Evolutionary conservation across 2,113 vertebrate species (phyloP).

Genomic region (Pollimyrus isidori): DNA sequence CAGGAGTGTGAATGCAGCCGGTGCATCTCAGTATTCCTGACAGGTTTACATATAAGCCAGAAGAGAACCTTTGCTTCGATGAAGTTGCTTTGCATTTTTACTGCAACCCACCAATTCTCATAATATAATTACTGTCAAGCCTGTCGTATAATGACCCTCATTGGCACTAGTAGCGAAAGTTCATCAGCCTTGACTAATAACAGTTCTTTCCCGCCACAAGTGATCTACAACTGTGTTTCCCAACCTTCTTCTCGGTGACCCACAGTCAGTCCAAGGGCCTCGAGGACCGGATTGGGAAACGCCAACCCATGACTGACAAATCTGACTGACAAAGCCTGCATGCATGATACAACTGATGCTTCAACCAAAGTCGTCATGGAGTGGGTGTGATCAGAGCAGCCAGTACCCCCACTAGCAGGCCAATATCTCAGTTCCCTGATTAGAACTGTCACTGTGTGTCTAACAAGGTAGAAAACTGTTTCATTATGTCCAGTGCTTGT

Average conservation of each 20-base stretch:
- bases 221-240: not conserved
- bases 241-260: not conserved
- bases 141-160: not conserved
- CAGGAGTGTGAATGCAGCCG: not conserved
- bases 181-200: not conserved
- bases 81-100: not conserved
- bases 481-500: slow-evolving; percentile 12
- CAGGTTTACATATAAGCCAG: not conserved
- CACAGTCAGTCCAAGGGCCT: not conserved
- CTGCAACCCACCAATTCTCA: not conserved
- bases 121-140: not conserved
- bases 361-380: not conserved
- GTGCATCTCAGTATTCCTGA: not conserved
- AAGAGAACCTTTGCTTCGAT: not conserved
- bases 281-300: not conserved
- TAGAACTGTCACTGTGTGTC: slow-evolving; percentile 13
- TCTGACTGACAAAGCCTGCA: not conserved
- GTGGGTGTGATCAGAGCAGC: not conserved
- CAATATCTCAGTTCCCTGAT: slow-evolving; percentile 9
- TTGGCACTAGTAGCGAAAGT: not conserved
- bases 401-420: not conserved
- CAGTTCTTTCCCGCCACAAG: not conserved
- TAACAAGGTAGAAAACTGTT: slow-evolving; percentile 13
- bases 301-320: not conserved
- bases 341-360: not conserved